Evolutionary conservation across 2,113 vertebrate species (phyloP).

Genomic region (Pangasianodon hypophthalmus): DNA sequence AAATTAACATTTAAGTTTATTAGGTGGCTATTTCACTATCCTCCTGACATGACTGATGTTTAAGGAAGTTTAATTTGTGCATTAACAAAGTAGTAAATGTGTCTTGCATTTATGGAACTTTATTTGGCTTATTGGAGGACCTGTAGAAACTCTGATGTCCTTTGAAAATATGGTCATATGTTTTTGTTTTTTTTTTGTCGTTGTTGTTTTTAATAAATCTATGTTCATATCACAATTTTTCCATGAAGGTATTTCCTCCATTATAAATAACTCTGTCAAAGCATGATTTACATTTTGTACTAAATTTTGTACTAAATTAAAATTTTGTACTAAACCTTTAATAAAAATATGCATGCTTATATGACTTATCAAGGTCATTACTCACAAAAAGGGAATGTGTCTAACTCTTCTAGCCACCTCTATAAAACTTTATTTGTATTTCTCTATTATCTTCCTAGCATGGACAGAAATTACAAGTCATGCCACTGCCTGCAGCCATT

Average conservation of each 20-base stretch:
- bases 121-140: conserved; percentile 16
- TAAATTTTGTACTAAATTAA: not conserved
- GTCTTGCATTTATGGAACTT: conserved; percentile 48
- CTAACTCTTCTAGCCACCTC: not conserved
- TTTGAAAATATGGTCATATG: conserved; percentile 26
- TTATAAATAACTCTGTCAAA: not conserved
- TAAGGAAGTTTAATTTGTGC: conserved; percentile 68
- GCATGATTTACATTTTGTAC: not conserved
- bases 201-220: not conserved
- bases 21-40: conserved; percentile 62
- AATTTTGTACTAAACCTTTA: not conserved
- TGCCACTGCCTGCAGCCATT: conserved; percentile 57
- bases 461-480: not conserved
- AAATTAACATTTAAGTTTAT: conserved; percentile 72
- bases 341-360: conserved; percentile 60
- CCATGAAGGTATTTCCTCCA: not conserved
- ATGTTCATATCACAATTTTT: not conserved
- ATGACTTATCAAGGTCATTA: conserved; percentile 58
- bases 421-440: not conserved
- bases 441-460: not conserved
- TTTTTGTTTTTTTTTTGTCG: not conserved
- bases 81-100: conserved; percentile 63
- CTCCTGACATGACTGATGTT: conserved; percentile 70
- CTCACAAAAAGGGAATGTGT: conserved; percentile 51
- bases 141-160: conserved; percentile 27